phyloP scores from a whole-genome alignment of 2,113 vertebrate species.

The Gambusia holbrooki region DNA sequence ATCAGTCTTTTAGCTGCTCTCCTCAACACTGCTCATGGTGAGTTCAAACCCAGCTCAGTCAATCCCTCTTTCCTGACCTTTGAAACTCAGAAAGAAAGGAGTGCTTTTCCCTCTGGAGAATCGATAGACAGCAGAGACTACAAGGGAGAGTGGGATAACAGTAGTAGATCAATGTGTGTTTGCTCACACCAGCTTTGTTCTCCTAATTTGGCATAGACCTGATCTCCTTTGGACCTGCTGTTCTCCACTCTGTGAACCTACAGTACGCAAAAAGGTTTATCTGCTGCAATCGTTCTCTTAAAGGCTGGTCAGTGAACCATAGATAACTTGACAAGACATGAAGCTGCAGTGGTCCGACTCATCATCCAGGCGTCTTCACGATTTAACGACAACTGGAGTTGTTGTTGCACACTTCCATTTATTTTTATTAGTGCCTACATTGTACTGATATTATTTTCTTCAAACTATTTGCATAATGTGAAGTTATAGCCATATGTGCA shows the following conservation, averaged over 20 bases:
- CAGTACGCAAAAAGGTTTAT: constrained; percentile 38
- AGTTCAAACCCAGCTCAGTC: constrained; percentile 59
- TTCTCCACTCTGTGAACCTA: constrained; percentile 19
- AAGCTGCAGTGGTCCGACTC: constrained; percentile 17
- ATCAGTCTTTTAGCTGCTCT: constrained; percentile 18
- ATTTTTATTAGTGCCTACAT: not conserved
- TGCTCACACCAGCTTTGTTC: constrained; percentile 22
- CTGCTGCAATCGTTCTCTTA: constrained; percentile 30
- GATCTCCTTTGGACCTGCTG: constrained; percentile 31
- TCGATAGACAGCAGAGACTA: constrained; percentile 54
- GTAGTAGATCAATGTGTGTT: constrained; percentile 38
- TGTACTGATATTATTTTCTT: not conserved
- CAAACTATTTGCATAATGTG: not conserved
- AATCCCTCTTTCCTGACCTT: constrained; percentile 61
- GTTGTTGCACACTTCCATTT: not conserved
- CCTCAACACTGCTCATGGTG: constrained; percentile 32
- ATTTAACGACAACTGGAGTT: not conserved
- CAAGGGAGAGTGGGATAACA: constrained; percentile 42
- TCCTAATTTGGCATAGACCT: constrained; percentile 10
- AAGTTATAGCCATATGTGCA: not conserved
- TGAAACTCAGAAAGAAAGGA: constrained; percentile 62
- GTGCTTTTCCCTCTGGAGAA: constrained; percentile 68
- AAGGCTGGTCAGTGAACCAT: constrained; percentile 36
- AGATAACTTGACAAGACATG: constrained; percentile 23
- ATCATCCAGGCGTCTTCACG: constrained; percentile 13